Base-by-base conservation (phyloP, 2,888 invertebrate species). In the Neria commutata region DNA sequence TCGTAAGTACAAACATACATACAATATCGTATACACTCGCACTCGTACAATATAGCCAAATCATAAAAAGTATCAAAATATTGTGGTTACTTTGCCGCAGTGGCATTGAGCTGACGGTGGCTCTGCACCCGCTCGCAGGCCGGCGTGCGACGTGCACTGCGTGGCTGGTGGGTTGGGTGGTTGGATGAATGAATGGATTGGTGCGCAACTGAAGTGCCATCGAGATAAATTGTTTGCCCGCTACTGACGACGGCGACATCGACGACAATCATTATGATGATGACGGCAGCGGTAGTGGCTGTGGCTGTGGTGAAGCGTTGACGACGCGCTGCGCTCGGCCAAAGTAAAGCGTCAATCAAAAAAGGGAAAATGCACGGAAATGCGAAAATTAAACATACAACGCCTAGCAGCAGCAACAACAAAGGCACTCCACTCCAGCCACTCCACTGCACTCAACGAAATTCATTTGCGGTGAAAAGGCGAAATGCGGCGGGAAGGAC, bases 301-400 rank as follows among this genome's bases (percentile, higher is more conserved):
- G n/a, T n/a, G n/a, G n/a, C n/a, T n/a, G n/a, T n/a, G n/a, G n/a
- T n/a, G n/a, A n/a, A n/a, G n/a, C n/a, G n/a, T n/a, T n/a, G n/a
- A n/a, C n/a, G n/a, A n/a, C n/a, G n/a, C n/a, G n/a, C n/a, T n/a
- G n/a, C n/a, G n/a, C n/a, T n/a, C n/a, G n/a, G n/a, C n/a, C n/a
- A n/a, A n/a, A n/a, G n/a, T 4, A 42, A 21, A 42, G 48, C 17
- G 73, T 75, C 73, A 75, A 73, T 73, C 73, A 73, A 75, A 71
- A 70, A 70, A 68, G 68, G 68, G 73, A 72, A 72, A 68, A 66
- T 70, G 65, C 66, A 64, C 68, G 72, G 75, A 73, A 73, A 73
- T 74, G 75, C 74, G 74, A 75, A 75, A 74, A 74, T 73, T 73
- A 74, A 74, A 74, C 69, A 74, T 60, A 61, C 37, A 52, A 55